phyloP scores from a whole-genome alignment of 2,888 invertebrate species.

The Apantesis nais region DNA sequence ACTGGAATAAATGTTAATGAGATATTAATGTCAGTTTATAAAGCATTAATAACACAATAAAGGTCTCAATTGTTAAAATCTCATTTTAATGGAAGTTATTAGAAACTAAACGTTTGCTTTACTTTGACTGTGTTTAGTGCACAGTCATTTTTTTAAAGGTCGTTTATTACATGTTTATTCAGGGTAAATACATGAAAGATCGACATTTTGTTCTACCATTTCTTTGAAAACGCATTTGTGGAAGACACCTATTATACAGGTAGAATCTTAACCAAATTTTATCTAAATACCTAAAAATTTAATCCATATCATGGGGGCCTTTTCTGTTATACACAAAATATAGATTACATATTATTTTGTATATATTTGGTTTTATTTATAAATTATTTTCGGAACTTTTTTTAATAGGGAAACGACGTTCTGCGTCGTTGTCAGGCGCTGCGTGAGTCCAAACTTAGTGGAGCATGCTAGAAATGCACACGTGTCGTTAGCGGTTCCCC shows the following conservation, averaged over 20 bases:
- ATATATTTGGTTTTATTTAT: too few species aligned
- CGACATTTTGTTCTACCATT: not conserved
- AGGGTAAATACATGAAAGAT: not conserved
- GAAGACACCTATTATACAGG: not conserved
- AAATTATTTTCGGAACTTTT: not conserved
- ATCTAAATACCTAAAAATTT: not conserved
- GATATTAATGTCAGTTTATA: not conserved
- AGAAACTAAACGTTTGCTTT: not conserved
- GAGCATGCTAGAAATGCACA: too few species aligned
- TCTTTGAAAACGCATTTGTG: not conserved
- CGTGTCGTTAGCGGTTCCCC: too few species aligned
- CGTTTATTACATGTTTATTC: not conserved
- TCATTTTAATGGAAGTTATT: not conserved
- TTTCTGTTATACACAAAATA: not conserved
- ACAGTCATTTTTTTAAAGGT: not conserved
- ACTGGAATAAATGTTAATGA: not conserved
- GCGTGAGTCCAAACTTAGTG: not conserved
- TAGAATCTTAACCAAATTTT: not conserved
- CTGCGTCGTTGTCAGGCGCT: not conserved
- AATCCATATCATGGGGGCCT: not conserved
- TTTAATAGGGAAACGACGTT: not conserved
- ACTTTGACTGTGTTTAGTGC: not conserved
- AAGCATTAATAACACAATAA: not conserved
- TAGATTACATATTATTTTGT: too few species aligned
- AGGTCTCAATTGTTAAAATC: not conserved